Conservation (phyloP, 1,140 invertebrate species). For the Neuroterus valhalla region DNA sequence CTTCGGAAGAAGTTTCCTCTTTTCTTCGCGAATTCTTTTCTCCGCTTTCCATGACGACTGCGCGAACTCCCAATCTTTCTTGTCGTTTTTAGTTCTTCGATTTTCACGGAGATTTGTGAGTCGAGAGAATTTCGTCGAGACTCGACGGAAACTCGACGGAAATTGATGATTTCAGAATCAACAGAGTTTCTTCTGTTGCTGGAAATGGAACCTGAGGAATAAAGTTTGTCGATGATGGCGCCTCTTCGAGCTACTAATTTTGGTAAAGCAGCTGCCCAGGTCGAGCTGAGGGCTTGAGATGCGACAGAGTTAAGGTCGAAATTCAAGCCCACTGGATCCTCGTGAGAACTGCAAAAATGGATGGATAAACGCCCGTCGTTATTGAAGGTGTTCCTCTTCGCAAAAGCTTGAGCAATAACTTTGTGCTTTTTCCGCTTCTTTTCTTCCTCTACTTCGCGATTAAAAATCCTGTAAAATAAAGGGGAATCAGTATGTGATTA, state of each 20-base stretch:
- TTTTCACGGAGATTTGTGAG: constrained; percentile 88
- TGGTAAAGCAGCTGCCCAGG: constrained; percentile 91
- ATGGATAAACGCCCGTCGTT: constrained; percentile 89
- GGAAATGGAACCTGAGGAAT: constrained; percentile 77
- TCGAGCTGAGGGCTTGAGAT: constrained; percentile 85
- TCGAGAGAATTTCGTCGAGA: constrained; percentile 88
- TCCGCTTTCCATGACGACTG: constrained; percentile 45
- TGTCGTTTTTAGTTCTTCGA: constrained; percentile 84
- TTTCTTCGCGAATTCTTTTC: constrained; percentile 59
- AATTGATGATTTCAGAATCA: constrained; percentile 88
- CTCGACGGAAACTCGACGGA: constrained; percentile 87
- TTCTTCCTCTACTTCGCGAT: constrained; percentile 83
- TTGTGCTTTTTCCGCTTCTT: constrained; percentile 90
- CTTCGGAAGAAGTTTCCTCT: constrained; percentile 75
- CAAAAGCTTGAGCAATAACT: constrained; percentile 92
- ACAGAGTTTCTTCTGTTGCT: constrained; percentile 79
- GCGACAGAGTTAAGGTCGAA: constrained; percentile 88
- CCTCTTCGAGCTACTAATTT: constrained; percentile 88
- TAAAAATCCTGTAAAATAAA: constrained; percentile 60
- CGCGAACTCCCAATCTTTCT: constrained; percentile 44
- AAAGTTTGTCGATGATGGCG: constrained; percentile 78
- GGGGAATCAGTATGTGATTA: too few species aligned
- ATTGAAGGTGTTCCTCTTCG: constrained; percentile 89
- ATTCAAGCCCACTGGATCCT: constrained; percentile 92
- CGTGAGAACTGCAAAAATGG: constrained; percentile 88